Percentiles rank a stretch among this genome's conserved stretches.
Evolutionary conservation across 2,797 vertebrate species (phyloP).

Genomic region (Sebastes itinus): DNA sequence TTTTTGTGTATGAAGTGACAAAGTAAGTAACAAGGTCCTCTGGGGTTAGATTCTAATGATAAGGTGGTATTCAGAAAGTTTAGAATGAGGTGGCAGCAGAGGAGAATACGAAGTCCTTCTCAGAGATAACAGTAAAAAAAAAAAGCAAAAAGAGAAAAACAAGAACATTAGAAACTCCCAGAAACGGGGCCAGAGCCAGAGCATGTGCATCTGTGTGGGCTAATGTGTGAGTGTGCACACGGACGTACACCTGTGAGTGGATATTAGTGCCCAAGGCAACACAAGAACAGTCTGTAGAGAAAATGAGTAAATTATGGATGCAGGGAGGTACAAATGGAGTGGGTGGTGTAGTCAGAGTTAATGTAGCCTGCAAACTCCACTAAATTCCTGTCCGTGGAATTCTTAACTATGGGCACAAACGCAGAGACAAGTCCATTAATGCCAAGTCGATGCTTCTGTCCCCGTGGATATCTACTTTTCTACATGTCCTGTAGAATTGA

Average conservation of each 20-base stretch:
- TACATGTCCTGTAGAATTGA: not conserved
- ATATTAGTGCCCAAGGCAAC: constrained; percentile 48
- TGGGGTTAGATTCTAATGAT: not conserved
- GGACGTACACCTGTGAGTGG: constrained; percentile 52
- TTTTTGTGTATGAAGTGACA: not conserved
- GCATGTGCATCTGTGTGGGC: constrained; percentile 24
- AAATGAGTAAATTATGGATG: constrained; percentile 69
- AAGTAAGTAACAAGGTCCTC: constrained; percentile 26
- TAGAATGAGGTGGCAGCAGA: not conserved
- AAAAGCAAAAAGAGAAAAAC: not conserved
- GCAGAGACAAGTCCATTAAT: constrained; percentile 53
- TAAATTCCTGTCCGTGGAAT: constrained; percentile 53
- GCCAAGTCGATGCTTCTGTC: constrained; percentile 23
- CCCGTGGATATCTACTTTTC: not conserved
- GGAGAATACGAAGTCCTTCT: not conserved
- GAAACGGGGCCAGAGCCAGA: not conserved
- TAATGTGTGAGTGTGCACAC: constrained; percentile 27
- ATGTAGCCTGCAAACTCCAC: constrained; percentile 62
- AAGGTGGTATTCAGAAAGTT: not conserved
- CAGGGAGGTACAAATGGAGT: constrained; percentile 58
- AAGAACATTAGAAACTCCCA: constrained; percentile 4
- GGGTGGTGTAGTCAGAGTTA: constrained; percentile 50
- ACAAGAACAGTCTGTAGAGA: constrained; percentile 31
- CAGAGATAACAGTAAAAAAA: not conserved
- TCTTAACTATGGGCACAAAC: constrained; percentile 61